Percentiles rank a stretch among this genome's conserved stretches.
phyloP scores from a whole-genome alignment of 2,113 vertebrate species.

The Garra rufa region DNA sequence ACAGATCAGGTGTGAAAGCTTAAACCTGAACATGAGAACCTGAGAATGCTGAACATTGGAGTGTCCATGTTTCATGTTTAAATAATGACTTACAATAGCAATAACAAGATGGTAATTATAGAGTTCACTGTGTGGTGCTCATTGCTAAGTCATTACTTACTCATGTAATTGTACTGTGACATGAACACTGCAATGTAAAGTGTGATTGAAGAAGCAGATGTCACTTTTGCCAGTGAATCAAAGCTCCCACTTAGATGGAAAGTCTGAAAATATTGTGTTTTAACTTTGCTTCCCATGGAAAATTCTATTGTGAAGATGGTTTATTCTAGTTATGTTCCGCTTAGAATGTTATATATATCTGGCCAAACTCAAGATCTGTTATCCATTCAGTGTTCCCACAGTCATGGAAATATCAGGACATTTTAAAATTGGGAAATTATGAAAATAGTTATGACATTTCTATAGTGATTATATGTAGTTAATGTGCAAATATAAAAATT shows the following conservation, averaged over 20 bases:
- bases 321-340: background rate
- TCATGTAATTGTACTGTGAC: background rate
- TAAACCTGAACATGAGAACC: too few relatives aligned
- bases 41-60: background rate
- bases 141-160: background rate
- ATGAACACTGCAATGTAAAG: background rate
- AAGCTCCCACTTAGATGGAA: background rate
- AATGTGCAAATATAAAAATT: too few relatives aligned
- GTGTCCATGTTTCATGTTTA: background rate
- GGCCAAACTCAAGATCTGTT: background rate
- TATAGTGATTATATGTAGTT: too few relatives aligned
- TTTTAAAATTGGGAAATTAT: background rate
- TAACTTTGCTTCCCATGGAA: background rate
- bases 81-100: background rate
- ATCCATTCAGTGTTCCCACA: background rate
- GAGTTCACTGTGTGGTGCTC: background rate
- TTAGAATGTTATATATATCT: background rate
- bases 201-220: background rate
- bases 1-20: background rate
- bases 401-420: background rate
- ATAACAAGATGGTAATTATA: background rate
- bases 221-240: background rate
- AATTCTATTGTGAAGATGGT: background rate
- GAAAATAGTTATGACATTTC: background rate
- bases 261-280: background rate